Base-by-base conservation (phyloP, 1,140 invertebrate genomes). In the Achatina immaculata region DNA sequence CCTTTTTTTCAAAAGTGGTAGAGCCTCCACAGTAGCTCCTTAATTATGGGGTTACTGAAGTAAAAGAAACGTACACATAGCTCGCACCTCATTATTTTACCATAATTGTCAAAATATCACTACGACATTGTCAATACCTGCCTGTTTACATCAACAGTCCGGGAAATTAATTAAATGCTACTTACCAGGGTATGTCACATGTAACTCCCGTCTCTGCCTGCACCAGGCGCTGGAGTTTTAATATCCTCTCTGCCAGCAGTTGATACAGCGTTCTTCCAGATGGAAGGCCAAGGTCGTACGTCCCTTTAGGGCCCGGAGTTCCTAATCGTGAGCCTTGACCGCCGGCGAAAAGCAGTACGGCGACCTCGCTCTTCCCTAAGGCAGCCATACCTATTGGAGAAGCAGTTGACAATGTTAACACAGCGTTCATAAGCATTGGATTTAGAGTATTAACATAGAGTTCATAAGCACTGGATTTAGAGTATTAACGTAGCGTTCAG, bases 231-330 rank as follows among this genome's bases (percentile, higher is more conserved):
- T 98, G 93, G 0, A 99, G 90, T 82, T 94, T 93, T 0, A 94
- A 87, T 65, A 99, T 96, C 84, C 97, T 93, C 89, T 99, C 97
- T 0, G 96, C 98, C 93, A 99, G 98, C 19, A 99, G 93, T 92
- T 98, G 96, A 89, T 98, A 99, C 0, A 99, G 92, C 0, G 96
- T 96, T 91, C 98, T 98, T 19, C 92, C 92, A 1, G 97, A 99
- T 1, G 96, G 96, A 43, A 99, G 92, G 7, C 95, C 96, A 78
- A 99, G 95, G 89, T 97, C 93, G 87, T 95, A 99, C 96, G 99
- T 99, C 77, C 98, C 99, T 93, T 99, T 99, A 0, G 99, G 98
- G 88, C 97, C 95, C 48, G 93, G 92, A 0, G 98, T 97, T 19
- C 98, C 99, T 0, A 99, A 93, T 74, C 99, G 93, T 1, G 98